Percentiles rank a stretch among this genome's conserved stretches.
Evolutionary conservation across 2,888 invertebrate species (phyloP).

Genomic region (Palloptera scutellata): DNA sequence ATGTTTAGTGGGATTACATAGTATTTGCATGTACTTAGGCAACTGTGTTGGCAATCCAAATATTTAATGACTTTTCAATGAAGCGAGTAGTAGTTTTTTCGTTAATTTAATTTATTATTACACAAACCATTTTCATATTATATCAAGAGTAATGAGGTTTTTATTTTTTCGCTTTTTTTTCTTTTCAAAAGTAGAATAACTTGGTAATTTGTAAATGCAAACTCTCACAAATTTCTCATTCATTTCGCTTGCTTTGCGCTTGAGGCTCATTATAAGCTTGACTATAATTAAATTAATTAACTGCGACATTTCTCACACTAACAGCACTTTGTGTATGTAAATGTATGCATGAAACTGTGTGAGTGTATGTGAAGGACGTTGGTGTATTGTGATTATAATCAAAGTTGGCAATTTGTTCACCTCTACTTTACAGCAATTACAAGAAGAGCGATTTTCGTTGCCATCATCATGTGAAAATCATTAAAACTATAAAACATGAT

Average conservation of each 20-base stretch:
- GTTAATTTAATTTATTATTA: too few relatives aligned
- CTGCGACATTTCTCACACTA: neutral
- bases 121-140: too few relatives aligned
- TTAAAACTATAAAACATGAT: too few relatives aligned
- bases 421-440: neutral
- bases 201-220: neutral
- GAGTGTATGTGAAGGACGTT: neutral
- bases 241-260: neutral
- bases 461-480: too few relatives aligned
- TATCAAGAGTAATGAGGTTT: neutral
- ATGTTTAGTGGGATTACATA: too few relatives aligned
- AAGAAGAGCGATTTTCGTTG: neutral
- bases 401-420: conserved; percentile 1
- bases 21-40: too few relatives aligned
- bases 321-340: neutral
- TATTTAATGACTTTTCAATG: too few relatives aligned
- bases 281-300: conserved; percentile 3
- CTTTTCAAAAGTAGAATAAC: neutral
- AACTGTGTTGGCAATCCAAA: too few relatives aligned
- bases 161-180: neutral
- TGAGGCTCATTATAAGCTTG: neutral
- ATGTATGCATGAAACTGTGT: neutral
- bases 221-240: neutral
- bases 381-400: neutral
- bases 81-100: too few relatives aligned